Evolutionary conservation across 2,888 invertebrate species (phyloP), one percentile per base, ranked within the genome.

Genomic region (Operophtera brumata): DNA sequence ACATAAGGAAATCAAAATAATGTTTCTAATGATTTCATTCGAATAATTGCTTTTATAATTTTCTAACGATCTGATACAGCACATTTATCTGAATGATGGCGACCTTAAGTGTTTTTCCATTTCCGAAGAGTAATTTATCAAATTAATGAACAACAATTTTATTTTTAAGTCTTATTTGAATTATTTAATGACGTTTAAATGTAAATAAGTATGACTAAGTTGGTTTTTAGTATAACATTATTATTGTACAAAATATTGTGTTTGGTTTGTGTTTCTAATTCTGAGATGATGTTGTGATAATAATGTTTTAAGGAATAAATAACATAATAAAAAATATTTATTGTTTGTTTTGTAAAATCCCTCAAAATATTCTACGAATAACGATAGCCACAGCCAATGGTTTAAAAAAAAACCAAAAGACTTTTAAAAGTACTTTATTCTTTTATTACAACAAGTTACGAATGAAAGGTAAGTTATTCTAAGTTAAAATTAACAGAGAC

Each of bases 231-330:
- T n/a, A n/a, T n/a, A 34, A 39, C 41, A 48, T 32, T 48, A 39
- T 45, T 14, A 20, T 47, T 39, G 57, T 62, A 62, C 56, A 59
- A 58, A 62, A 47, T 47, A 59, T 45, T 55, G 61, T 59, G 57
- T 56, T 62, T 53, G 59, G 57, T 56, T 53, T 62, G 47, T 43
- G 43, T 64, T 54, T 54, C 52, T 61, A 57, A 51, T 58, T 50
- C 54, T 62, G 54, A 57, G 49, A 70, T 67, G 57, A 64, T 65
- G 70, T 76, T 82, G 81, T 82, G 80, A 81, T 80, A n/a, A 80
- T 69, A 79, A 80, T 59, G 58, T 65, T 62, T 57, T 77, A 80
- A 74, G 71, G 58, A 59, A 61, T 59, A 73, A 71, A 70, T 61
- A 62, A 47, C 11, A 46, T 42, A 2, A 41, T 8, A 1, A 26